Conservation (phyloP, 35 echinoderm and acorn worm genomes). For the Ophioderma brevispina region DNA sequence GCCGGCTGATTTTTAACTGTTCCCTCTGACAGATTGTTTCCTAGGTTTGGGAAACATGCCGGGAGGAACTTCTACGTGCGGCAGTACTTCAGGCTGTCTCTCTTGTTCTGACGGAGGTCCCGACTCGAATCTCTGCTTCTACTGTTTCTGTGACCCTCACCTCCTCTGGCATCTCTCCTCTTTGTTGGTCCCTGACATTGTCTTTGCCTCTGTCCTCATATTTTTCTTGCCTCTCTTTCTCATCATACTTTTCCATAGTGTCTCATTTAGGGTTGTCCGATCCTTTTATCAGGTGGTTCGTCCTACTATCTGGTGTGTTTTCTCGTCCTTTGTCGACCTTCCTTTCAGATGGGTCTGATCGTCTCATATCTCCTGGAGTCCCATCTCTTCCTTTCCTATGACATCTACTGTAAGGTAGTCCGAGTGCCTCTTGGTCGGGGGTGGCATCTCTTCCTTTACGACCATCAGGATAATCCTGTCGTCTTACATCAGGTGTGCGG, state of each 20-base stretch:
- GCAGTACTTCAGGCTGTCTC: background rate
- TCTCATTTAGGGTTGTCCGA: background rate
- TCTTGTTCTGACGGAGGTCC: slow-evolving; percentile 8
- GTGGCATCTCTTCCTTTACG: background rate
- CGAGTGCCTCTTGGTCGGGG: background rate
- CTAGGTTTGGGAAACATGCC: background rate
- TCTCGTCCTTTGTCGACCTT: background rate
- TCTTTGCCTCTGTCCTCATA: background rate
- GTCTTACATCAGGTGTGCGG: slow-evolving; percentile 35
- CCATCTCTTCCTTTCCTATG: background rate
- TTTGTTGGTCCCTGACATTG: background rate
- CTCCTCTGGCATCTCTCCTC: slow-evolving; percentile 2
- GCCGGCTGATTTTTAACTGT: background rate
- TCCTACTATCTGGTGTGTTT: background rate
- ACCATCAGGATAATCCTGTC: background rate
- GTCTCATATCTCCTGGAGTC: slow-evolving; percentile 7
- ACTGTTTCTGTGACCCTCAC: slow-evolving; percentile 6
- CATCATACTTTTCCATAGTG: background rate
- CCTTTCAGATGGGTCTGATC: background rate
- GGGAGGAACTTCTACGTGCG: background rate
- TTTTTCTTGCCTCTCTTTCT: background rate
- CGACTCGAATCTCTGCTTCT: background rate
- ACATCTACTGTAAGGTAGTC: background rate
- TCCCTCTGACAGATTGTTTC: background rate
- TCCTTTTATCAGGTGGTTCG: background rate